These are phyloP conservation scores for Melanotaenia pygmaea DNA, from an alignment of 2,797 vertebrate genomes.

Conservation along the genomic window DNA sequence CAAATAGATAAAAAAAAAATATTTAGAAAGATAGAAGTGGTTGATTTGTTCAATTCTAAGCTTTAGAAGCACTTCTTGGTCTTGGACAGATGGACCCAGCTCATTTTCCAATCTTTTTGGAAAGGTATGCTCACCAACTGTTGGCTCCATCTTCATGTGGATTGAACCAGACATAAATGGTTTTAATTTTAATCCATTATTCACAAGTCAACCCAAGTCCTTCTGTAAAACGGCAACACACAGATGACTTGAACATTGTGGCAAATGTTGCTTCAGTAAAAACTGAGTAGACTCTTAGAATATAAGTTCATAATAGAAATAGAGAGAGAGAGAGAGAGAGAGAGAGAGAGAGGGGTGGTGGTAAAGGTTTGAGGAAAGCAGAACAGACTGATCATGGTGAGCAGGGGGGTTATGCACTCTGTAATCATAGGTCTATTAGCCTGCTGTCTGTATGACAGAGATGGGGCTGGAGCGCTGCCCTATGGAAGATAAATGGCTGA, in stretches of 20 bases:
- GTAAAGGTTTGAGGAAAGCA: conserved; percentile 24
- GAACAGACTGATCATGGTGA: conserved; percentile 33
- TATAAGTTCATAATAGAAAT: conserved; percentile 20
- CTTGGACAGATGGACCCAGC: neutral
- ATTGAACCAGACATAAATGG: neutral
- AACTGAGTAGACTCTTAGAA: neutral
- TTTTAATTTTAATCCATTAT: neutral
- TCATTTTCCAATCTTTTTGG: neutral
- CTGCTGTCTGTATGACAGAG: conserved; percentile 48
- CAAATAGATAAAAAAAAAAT: neutral
- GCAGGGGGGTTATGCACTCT: conserved; percentile 57
- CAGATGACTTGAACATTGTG: neutral
- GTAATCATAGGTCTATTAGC: conserved; percentile 79
- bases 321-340: neutral
- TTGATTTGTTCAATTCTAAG: neutral
- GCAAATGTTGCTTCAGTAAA: neutral
- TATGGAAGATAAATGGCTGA: conserved; percentile 45
- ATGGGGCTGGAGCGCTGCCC: conserved; percentile 48
- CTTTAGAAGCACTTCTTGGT: neutral
- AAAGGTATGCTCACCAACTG: neutral
- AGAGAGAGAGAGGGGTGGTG: conserved; percentile 4
- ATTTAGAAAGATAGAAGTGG: neutral
- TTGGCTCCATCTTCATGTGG: fast-evolving
- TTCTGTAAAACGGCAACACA: neutral
- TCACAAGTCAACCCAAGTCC: neutral